phyloP scores from a whole-genome alignment of 2,888 invertebrate species.

The Drosophila rubida region DNA sequence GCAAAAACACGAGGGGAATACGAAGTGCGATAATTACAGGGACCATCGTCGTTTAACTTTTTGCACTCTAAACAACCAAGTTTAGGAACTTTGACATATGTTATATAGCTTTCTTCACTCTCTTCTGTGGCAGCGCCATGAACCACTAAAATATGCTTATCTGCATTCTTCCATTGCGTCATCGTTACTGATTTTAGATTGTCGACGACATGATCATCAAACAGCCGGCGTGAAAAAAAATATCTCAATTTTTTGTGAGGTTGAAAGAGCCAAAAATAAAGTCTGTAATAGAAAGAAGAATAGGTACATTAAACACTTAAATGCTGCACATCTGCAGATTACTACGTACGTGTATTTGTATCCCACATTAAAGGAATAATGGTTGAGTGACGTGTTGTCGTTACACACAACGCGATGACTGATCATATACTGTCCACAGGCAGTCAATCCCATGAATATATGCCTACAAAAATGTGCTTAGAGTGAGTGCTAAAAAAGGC shows the following conservation, averaged over 20 bases:
- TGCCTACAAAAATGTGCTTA: constrained; percentile 87
- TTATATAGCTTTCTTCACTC: constrained; percentile 85
- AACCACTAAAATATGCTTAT: constrained; percentile 87
- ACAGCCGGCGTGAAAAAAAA: constrained; percentile 87
- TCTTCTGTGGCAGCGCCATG: constrained; percentile 86
- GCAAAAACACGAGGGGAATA: not conserved
- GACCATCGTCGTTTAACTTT: constrained; percentile 83
- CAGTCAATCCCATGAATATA: constrained; percentile 97
- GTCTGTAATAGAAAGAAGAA: constrained; percentile 54
- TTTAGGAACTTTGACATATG: constrained; percentile 86
- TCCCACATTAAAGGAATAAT: constrained; percentile 87
- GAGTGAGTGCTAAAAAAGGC: not conserved
- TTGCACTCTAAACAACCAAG: constrained; percentile 88
- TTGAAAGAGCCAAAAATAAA: constrained; percentile 85
- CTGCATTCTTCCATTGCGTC: constrained; percentile 88
- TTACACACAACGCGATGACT: constrained; percentile 90
- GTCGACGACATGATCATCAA: constrained; percentile 88
- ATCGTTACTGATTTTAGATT: constrained; percentile 87
- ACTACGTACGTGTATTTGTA: constrained; percentile 88
- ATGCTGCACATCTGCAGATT: not conserved
- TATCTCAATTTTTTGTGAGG: constrained; percentile 83
- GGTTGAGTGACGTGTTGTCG: constrained; percentile 86
- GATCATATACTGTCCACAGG: constrained; percentile 95
- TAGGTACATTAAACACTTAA: not conserved
- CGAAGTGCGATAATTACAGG: constrained; percentile 66